A percentile compares a stretch with the other conserved stretches of the same genome.
phyloP scores from a whole-genome alignment of 2,888 invertebrate genomes.

The Drosophila testacea region DNA sequence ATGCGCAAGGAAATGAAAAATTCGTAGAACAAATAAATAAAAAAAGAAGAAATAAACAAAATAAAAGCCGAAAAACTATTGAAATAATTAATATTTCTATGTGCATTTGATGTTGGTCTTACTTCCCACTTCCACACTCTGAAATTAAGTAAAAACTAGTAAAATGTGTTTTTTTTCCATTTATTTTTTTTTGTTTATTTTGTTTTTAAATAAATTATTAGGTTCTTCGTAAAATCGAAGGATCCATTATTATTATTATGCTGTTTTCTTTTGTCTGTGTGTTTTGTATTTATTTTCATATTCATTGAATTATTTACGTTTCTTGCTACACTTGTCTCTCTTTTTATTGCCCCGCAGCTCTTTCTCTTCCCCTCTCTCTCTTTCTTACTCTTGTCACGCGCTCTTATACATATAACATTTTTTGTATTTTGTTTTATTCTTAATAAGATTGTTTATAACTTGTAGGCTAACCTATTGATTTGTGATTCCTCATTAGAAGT shows the following conservation, averaged over 20 bases:
- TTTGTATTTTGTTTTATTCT: conserved; percentile 32
- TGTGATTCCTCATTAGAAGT: conserved; percentile 51
- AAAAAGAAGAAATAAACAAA: conserved; percentile 23
- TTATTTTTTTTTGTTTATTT: conserved; percentile 67
- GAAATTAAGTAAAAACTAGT: conserved; percentile 7
- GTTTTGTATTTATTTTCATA: conserved; percentile 28
- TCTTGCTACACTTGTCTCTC: conserved; percentile 28
- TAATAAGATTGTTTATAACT: conserved; percentile 50
- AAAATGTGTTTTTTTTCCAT: conserved; percentile 41
- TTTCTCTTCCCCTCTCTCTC: conserved; percentile 1
- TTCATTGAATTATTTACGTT: conserved; percentile 30
- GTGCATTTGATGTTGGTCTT: conserved; percentile 19
- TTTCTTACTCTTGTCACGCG: conserved; percentile 13
- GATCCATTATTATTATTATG: conserved; percentile 62
- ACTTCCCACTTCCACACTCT: background rate
- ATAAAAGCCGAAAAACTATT: conserved; percentile 21
- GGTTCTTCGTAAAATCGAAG: conserved; percentile 85
- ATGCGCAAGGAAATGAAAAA: conserved; percentile 68
- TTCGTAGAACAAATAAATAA: conserved; percentile 31
- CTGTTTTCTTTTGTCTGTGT: conserved; percentile 23
- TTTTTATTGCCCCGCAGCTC: conserved; percentile 60
- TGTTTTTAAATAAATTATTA: conserved; percentile 81
- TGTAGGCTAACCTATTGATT: conserved; percentile 68
- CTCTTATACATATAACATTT: conserved; percentile 75
- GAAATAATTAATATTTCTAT: conserved; percentile 8